Percentiles rank a stretch among this genome's conserved stretches.
Conservation (phyloP, 2,797 vertebrate species). For the Artibeus lituratus region DNA sequence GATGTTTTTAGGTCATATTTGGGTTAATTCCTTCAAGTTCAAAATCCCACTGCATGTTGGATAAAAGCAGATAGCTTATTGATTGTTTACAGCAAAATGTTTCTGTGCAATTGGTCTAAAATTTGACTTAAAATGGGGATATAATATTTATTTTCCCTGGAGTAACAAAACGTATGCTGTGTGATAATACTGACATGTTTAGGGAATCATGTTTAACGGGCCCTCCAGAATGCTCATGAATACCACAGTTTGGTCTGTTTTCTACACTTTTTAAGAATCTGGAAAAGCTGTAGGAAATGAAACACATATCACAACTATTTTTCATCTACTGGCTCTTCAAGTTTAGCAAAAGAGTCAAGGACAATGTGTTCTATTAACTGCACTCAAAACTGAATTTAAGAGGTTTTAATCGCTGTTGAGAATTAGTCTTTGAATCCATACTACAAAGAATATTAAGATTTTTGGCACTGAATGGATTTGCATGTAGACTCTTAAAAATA, state of each 20-base stretch:
- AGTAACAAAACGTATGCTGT: neutral
- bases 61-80: conserved; percentile 32
- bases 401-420: neutral
- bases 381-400: neutral
- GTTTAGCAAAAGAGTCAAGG: neutral
- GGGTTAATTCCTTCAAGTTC: neutral
- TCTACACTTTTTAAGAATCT: conserved; percentile 22
- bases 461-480: neutral
- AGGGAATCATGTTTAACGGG: neutral
- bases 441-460: neutral
- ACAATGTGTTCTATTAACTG: neutral
- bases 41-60: neutral
- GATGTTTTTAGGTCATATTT: neutral
- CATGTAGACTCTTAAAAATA: neutral
- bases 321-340: neutral
- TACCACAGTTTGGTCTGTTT: neutral
- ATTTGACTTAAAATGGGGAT: neutral
- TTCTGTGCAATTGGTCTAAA: conserved; percentile 6
- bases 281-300: neutral
- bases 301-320: conserved; percentile 6
- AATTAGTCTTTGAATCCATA: conserved; percentile 1
- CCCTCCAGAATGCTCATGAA: neutral
- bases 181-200: neutral
- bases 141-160: neutral
- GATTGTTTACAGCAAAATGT: neutral